These are phyloP conservation scores for Amphiura filiformis DNA, from an alignment of 35 echinoderm and acorn worm genomes.

Conservation along the genomic window DNA sequence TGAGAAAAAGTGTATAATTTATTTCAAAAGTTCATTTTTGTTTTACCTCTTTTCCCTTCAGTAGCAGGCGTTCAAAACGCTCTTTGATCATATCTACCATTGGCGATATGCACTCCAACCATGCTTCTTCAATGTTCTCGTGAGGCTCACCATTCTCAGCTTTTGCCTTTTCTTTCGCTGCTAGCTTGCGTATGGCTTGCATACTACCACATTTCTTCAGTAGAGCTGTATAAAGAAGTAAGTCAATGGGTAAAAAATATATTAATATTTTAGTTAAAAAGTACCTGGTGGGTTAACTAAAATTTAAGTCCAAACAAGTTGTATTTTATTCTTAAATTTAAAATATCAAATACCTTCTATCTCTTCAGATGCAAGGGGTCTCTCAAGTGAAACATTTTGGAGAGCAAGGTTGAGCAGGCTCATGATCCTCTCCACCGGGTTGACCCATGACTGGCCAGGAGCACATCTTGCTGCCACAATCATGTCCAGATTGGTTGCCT, in stretches of 20 bases:
- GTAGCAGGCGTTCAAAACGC: background rate
- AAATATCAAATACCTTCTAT: background rate
- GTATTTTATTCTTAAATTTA: background rate
- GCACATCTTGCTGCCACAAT: background rate
- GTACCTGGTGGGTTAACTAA: background rate
- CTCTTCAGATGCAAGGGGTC: background rate
- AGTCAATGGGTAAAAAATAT: background rate
- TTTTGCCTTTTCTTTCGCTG: background rate
- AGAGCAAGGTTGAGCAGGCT: constrained; percentile 16
- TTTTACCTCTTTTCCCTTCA: background rate
- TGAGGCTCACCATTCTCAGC: background rate
- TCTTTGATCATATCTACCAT: background rate
- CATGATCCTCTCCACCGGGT: constrained; percentile 35
- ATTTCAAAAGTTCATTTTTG: too few relatives aligned
- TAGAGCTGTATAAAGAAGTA: background rate
- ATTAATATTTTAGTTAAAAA: background rate
- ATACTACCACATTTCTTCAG: background rate
- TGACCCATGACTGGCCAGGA: background rate
- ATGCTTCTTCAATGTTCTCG: background rate
- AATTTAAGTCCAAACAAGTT: background rate
- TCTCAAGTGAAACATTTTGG: constrained; percentile 24
- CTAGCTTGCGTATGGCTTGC: background rate
- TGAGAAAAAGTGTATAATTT: background rate
- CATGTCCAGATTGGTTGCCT: constrained; percentile 15
- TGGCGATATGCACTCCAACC: background rate